These are phyloP conservation scores for Propithecus perrieri DNA, from an alignment of 2,797 vertebrate genomes.

Conservation along the genomic window DNA sequence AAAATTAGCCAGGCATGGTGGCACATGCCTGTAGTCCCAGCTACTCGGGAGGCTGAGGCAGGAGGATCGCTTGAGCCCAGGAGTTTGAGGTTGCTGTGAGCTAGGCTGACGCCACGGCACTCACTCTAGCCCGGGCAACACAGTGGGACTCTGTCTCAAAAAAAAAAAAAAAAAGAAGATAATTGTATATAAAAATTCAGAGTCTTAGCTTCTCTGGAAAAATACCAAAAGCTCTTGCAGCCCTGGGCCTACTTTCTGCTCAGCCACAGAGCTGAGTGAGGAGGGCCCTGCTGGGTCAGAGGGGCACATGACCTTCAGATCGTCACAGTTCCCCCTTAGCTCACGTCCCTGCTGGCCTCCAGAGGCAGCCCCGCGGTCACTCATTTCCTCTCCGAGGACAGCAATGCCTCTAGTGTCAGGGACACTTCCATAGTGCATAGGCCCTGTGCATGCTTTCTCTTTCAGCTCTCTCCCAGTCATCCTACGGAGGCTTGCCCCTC, in stretches of 20 bases:
- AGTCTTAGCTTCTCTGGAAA: not conserved
- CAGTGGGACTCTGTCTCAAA: too few species aligned
- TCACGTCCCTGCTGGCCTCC: not conserved
- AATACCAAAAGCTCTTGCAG: not conserved
- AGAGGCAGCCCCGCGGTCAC: not conserved
- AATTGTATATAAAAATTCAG: not conserved
- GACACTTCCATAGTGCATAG: not conserved
- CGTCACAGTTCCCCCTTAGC: not conserved
- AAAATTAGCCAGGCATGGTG: too few species aligned
- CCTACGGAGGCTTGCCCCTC: not conserved
- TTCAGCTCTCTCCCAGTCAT: not conserved
- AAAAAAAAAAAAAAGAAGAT: too few species aligned
- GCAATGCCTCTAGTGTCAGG: not conserved
- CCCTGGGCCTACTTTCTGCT: not conserved
- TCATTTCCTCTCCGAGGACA: not conserved
- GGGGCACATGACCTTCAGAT: not conserved
- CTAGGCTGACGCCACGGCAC: too few species aligned
- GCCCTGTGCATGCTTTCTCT: not conserved
- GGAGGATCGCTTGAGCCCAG: too few species aligned
- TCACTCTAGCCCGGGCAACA: too few species aligned
- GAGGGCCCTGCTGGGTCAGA: not conserved
- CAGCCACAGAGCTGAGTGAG: not conserved
- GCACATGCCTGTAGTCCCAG: too few species aligned
- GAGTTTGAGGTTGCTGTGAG: too few species aligned
- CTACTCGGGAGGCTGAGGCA: too few species aligned